Evolutionary conservation across 2,113 vertebrate species (phyloP).

Genomic region (Tetrax tetrax): DNA sequence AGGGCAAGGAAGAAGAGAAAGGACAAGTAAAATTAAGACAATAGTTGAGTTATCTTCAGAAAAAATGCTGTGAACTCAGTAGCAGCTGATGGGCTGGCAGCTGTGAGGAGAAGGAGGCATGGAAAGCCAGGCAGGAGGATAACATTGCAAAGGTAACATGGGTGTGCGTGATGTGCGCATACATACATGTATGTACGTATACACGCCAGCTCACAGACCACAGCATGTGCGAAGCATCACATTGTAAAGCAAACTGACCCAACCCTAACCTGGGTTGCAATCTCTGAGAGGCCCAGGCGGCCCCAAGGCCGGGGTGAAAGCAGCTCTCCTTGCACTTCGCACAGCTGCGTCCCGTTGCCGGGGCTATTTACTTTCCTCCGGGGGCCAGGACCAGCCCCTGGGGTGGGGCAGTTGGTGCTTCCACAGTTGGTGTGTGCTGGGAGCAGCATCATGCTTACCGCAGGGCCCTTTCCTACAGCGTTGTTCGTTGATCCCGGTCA

Average conservation of each 20-base stretch:
- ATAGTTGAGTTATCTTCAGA: neutral
- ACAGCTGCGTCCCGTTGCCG: neutral
- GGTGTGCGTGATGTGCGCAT: accelerated
- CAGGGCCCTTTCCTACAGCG: too few species aligned
- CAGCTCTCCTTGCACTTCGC: accelerated
- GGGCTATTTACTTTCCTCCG: neutral
- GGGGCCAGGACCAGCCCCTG: neutral
- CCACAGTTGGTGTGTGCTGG: accelerated
- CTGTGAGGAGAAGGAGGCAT: neutral
- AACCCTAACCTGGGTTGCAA: neutral
- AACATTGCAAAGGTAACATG: accelerated
- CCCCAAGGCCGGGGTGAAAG: neutral
- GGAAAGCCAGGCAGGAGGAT: neutral
- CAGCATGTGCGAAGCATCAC: accelerated
- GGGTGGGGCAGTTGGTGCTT: neutral
- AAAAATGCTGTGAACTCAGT: neutral
- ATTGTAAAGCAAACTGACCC: too few species aligned
- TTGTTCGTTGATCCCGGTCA: accelerated
- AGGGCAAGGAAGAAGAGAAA: neutral
- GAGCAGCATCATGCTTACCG: accelerated
- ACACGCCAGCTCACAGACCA: neutral
- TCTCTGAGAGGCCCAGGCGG: accelerated
- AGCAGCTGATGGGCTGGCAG: neutral
- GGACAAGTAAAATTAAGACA: neutral
- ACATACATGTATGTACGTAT: accelerated